phyloP scores from a whole-genome alignment of 1,140 invertebrate species.

The Papilio xuthus region DNA sequence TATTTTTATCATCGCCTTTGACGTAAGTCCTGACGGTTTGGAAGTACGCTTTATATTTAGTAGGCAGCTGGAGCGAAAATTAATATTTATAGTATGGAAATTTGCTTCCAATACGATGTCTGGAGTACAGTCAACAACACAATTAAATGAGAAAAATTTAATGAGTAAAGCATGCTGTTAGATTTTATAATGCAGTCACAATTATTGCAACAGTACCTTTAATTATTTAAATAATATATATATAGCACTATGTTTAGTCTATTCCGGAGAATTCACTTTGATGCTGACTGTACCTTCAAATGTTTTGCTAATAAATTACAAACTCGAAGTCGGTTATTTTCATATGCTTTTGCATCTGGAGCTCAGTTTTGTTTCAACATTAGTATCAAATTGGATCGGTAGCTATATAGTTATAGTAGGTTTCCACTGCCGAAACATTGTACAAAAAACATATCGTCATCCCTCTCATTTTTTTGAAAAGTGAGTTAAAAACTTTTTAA shows the following conservation, averaged over 20 bases:
- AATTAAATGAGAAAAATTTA: background rate
- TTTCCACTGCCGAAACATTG: too few relatives aligned
- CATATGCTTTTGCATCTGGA: background rate
- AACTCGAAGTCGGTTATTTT: background rate
- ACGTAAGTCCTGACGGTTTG: background rate
- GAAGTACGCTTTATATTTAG: conserved; percentile 13
- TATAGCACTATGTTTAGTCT: background rate
- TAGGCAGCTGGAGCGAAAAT: background rate
- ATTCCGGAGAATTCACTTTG: background rate
- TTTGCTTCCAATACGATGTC: background rate
- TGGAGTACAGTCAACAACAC: conserved; percentile 18
- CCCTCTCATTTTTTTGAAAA: too few relatives aligned
- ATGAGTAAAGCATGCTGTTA: too few relatives aligned
- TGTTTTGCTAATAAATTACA: conserved; percentile 2
- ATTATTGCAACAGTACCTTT: too few relatives aligned
- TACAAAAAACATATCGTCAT: too few relatives aligned
- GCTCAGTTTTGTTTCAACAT: background rate
- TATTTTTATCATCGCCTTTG: conserved; percentile 8
- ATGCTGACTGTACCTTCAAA: background rate
- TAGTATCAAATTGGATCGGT: too few relatives aligned
- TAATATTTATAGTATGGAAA: conserved; percentile 24
- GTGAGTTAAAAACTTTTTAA: too few relatives aligned
- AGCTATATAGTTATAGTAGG: too few relatives aligned
- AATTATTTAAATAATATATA: too few relatives aligned
- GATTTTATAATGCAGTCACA: too few relatives aligned